A percentile compares a stretch with the other conserved stretches of the same genome.
These are phyloP conservation scores for Laspeyria flexula DNA, from an alignment of 2,888 invertebrate species.

Conservation along the genomic window DNA sequence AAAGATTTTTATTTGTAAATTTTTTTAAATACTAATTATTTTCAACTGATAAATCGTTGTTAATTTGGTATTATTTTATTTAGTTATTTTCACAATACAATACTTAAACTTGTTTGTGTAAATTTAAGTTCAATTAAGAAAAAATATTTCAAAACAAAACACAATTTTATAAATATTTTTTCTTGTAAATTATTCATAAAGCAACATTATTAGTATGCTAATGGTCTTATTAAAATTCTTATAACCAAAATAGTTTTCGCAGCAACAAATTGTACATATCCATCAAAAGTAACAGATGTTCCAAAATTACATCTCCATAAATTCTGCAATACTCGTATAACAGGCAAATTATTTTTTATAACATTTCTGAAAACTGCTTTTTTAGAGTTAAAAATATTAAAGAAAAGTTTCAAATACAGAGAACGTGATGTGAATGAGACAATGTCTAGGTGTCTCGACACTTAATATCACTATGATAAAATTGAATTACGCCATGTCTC, in stretches of 20 bases:
- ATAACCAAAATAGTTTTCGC: constrained; percentile 4
- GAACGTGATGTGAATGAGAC: constrained; percentile 56
- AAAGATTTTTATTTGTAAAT: too few species aligned
- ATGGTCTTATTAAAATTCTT: constrained; percentile 1
- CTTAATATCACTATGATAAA: constrained; percentile 74
- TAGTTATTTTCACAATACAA: too few species aligned
- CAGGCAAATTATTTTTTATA: background rate
- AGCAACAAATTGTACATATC: constrained; percentile 23
- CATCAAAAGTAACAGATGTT: constrained; percentile 25
- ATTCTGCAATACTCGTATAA: constrained; percentile 14
- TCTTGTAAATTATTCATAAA: too few species aligned
- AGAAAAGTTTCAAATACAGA: constrained; percentile 45
- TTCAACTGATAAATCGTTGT: too few species aligned
- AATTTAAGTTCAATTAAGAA: too few species aligned
- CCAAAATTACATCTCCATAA: constrained; percentile 8
- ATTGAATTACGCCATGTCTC: constrained; percentile 62
- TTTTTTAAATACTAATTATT: too few species aligned
- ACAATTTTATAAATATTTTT: too few species aligned
- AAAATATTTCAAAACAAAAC: too few species aligned
- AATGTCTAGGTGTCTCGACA: constrained; percentile 57
- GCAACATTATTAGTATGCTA: background rate
- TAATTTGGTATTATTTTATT: too few species aligned
- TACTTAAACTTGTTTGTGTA: too few species aligned
- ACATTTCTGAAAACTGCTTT: background rate
- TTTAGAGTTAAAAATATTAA: constrained; percentile 36